Base-by-base conservation (phyloP, 2,888 invertebrate genomes). In the Empis livida region DNA sequence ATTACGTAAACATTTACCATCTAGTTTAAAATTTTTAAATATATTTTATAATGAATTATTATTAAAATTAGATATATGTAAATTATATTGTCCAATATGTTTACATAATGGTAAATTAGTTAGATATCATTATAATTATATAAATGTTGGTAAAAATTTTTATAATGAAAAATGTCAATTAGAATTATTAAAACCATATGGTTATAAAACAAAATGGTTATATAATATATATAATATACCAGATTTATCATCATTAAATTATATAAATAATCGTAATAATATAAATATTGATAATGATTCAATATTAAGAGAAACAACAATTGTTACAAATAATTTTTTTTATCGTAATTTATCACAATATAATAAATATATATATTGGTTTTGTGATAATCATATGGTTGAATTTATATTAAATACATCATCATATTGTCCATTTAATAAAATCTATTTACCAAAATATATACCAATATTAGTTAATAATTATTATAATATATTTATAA, bases 1-100 rank as follows among this genome's bases (percentile, higher is more conserved):
- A 55, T 66, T 69, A 11, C 60, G 70, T 43, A 63, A 63, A 42
- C 67, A 71, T 16, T 69, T 70, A 53, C 67, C 74, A n/a, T 73
- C 78, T 23, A 62, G 70, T 1, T 61, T 75, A 13, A 63, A 67
- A 15, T 68, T 71, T 43, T 71, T 81, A 71, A 71, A 73, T 56
- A 70, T 82, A 37, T 75, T 77, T 0, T 74, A 76, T 43, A 63
- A 71, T 51, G 73, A 72, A 53, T 78, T 79, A 53, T 49, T 70
- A 48, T 59, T 67, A 42, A 68, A 71, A 48, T 72, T 74, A 61
- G 73, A 77, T 31, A 46, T 51, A 3, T 77, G 69, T 51, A 72
- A 73, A 58, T 70, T 73, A 47, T 71, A 74, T 56, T 82, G 82
- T 56, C 80, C 80, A 1, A 58, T 72, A 37, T 82, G 82, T 58